Percentiles rank a stretch among this genome's conserved stretches.
These are phyloP conservation scores for Eueremaeus valkanovi DNA, from an alignment of 2,888 invertebrate species.

Conservation along the genomic window DNA sequence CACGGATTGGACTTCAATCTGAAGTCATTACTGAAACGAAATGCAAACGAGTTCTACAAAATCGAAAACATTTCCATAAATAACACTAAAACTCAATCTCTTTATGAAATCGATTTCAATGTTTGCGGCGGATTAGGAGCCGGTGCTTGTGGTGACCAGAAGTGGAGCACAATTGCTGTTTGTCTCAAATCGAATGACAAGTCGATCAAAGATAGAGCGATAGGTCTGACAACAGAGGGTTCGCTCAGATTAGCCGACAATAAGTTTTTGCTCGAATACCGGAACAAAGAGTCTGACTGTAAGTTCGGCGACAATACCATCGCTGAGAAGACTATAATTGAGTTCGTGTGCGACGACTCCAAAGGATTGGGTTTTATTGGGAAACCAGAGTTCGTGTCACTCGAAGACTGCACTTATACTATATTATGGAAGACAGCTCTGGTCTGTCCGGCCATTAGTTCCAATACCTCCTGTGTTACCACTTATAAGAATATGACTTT, in stretches of 20 bases:
- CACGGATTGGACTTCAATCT: slow-evolving; percentile 51
- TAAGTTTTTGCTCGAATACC: slow-evolving; percentile 8
- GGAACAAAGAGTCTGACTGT: background rate
- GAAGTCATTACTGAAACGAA: slow-evolving; percentile 38
- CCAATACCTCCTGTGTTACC: background rate
- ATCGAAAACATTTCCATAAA: slow-evolving; percentile 8
- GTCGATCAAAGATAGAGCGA: background rate
- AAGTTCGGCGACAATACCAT: background rate
- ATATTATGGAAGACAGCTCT: slow-evolving; percentile 43
- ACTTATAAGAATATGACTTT: background rate
- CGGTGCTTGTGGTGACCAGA: slow-evolving; percentile 10
- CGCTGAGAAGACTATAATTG: slow-evolving; percentile 37
- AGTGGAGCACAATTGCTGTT: slow-evolving; percentile 42
- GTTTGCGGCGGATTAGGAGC: slow-evolving; percentile 44
- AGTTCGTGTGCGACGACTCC: slow-evolving; percentile 37
- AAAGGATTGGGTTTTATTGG: background rate
- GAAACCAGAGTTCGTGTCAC: slow-evolving; percentile 40
- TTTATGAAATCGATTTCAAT: slow-evolving; percentile 41
- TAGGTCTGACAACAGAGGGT: background rate
- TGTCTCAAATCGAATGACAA: slow-evolving; percentile 36
- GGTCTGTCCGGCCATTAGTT: slow-evolving; percentile 21
- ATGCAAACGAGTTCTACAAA: background rate
- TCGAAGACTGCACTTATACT: slow-evolving; percentile 41
- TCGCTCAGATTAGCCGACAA: slow-evolving; percentile 9
- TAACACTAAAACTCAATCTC: background rate